Evolutionary conservation across 92 coral and sea anemone species (phyloP).

Genomic region (Zoanthus solanderi): DNA sequence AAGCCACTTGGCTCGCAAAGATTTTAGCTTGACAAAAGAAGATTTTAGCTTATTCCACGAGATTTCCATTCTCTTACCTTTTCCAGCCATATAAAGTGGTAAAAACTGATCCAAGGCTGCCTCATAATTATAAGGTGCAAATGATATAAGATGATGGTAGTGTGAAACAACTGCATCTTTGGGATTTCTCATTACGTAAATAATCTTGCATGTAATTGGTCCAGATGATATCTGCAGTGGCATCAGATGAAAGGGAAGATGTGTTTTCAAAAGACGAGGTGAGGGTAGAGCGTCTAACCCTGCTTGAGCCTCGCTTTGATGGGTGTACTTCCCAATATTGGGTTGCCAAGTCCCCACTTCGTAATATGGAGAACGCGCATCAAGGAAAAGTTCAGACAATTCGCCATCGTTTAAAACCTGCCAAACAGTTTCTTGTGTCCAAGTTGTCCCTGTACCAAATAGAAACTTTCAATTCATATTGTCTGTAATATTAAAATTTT

Average conservation of each 20-base stretch:
- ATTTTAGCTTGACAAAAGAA: too few species aligned
- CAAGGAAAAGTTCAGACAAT: background rate
- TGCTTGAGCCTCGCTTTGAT: background rate
- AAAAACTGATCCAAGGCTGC: slow-evolving; percentile 8
- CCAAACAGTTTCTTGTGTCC: slow-evolving; percentile 15
- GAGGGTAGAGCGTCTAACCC: slow-evolving; percentile 12
- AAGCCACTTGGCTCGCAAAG: too few species aligned
- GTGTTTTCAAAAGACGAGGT: slow-evolving; percentile 33
- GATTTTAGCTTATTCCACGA: too few species aligned
- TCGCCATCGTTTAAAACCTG: slow-evolving; percentile 15
- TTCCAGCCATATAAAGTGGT: slow-evolving; percentile 5
- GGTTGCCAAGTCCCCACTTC: background rate
- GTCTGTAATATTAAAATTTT: too few species aligned
- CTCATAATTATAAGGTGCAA: background rate
- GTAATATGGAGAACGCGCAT: background rate
- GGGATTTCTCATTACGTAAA: slow-evolving; percentile 29
- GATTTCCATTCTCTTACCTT: background rate
- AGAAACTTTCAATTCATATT: too few species aligned
- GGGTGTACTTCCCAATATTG: background rate
- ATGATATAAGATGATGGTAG: background rate
- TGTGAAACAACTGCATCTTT: slow-evolving; percentile 6
- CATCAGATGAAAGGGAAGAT: slow-evolving; percentile 31
- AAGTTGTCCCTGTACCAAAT: slow-evolving; percentile 7
- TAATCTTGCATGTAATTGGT: background rate
- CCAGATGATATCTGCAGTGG: background rate